Base-by-base conservation (phyloP, 1,140 invertebrate genomes). In the Drosophila suzukii region DNA sequence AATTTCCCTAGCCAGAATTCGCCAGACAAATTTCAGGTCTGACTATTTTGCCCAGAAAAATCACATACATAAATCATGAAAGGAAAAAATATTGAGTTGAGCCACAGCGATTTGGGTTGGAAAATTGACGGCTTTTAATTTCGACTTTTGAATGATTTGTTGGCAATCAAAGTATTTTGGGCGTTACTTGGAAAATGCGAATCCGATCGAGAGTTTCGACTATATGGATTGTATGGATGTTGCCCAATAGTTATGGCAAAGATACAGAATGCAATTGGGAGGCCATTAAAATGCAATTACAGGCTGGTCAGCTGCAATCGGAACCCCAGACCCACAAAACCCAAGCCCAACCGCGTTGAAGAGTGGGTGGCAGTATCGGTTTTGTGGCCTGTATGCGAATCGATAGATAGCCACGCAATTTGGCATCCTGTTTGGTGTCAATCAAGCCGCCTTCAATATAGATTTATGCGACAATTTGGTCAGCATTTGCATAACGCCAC, bases 271-370 rank as follows among this genome's bases (percentile, higher is more conserved):
- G 70, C 78, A 49, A 47, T 76, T 70, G 62, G 58, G 76, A 80
- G 78, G 68, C 80, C 84, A 88, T 88, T 88, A 89, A 89, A 89
- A 77, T 88, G 84, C 80, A 84, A 88, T 88, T 88, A 88, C 60
- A 68, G 50, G 47, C 59, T 24, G 62, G 43, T 30, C 41, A 63
- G 39, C 58, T 38, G 58, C 62, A 17, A 27, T 36, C 17, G 43
- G 39, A 74, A 54, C 20, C 20, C 38, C 46, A 54, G 47, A 8
- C 17, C 51, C 41, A 34, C 27, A 51, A 20, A 50, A 49, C 46
- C 44, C 41, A 59, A 51, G 15, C 7, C 30, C 10, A 17, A 38
- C 49, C n/a, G 13, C 47, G 39, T 27, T 27, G 27, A 27, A 27
- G 72, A 75, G 76, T 85, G 82, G 70, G 57, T 88, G 71, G 68